Base-by-base conservation (phyloP, 2,888 invertebrate species). In the Miltochrista miniata region DNA sequence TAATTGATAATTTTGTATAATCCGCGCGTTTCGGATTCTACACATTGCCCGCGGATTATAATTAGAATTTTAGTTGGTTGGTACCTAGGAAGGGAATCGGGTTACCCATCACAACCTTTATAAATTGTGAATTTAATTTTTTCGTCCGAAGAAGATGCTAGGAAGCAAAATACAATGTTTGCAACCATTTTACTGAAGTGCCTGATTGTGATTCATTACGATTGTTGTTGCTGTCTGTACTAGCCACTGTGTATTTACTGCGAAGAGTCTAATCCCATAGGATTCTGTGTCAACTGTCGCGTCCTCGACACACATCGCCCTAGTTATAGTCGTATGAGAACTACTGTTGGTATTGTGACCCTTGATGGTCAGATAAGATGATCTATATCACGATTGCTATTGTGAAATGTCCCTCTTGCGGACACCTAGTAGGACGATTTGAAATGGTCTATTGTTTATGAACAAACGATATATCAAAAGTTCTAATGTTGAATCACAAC, bases 251-350 rank as follows among this genome's bases (percentile, higher is more conserved):
- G 18, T 24, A 51, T 54, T 35, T 60, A 18, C 18, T 43, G 33
- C 18, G 15, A 58, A 51, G 50, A 46, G 52, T 54, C 34, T 46
- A 46, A 53, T 47, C 30, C 61, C 73, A 24, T 24, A 48, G 48
- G 52, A 45, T 35, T 24, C 11, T 7, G 34, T 64, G 55, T 61
- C 60, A 14, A 71, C 18, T 5, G 18, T 24, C 18, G 18, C 18
- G 79, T 76, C 80, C 67, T 64, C 58, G 61, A 12, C 85, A 83
- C 84, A 81, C 76, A 57, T 58, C 72, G 83, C 74, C 83, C 83
- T 58, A 84, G 70, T 85, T 72, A 79, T 81, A 77, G 63, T 40
- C 43, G 47, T 18, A 18, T 31, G 35, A 47, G 31, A 38, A 13
- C 38, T 24, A 24, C 18, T 24, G n/a, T 38, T 30, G 53, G 50